Evolutionary conservation across 2,797 vertebrate species (phyloP), one percentile per base, ranked within the genome.

Genomic region (Poecilia wingei): DNA sequence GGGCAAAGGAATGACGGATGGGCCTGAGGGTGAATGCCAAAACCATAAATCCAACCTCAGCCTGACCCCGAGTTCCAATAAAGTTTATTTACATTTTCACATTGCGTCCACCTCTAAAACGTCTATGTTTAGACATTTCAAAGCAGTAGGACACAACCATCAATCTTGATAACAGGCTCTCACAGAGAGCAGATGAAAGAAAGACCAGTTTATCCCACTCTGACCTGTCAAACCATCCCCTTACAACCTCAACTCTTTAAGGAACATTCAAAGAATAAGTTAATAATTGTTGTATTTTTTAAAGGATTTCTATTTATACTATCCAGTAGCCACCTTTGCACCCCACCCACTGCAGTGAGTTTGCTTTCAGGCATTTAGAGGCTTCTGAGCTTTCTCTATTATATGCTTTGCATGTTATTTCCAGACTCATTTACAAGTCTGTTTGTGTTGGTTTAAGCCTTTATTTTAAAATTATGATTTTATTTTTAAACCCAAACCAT

Each of bases 41-140:
- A 93, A 89, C 95, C 95, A 97, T 96, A 96, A 97, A 96, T 96
- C 93, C 91, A 94, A 94, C 90, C 91, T 90, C 93, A 81, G 92
- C 87, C 93, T 96, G 95, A 96, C 96, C 96, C 92, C 85, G 87
- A 95, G 95, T 87, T 95, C 92, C 89, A 93, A 94, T 95, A 94
- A 96, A 97, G 93, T 96, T 96, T 96, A 96, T 96, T 97, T 97
- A 97, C 95, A 96, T 96, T 96, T 96, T 94, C 93, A 95, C 95
- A 94, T 94, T 91, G 93, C 82, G 71, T 93, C 93, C 94, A 94
- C 93, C 93, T 93, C 92, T 91, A 90, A 95, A 93, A 93, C 77
- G 12, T 93, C 93, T 93, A 93, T 94, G 94, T 96, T 96, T 95
- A 94, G 93, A 95, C 84, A 69, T 94, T 90, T 95, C 83, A 89